Base-by-base conservation (phyloP, 2,113 vertebrate species). In the Benitochromis conjunctus region DNA sequence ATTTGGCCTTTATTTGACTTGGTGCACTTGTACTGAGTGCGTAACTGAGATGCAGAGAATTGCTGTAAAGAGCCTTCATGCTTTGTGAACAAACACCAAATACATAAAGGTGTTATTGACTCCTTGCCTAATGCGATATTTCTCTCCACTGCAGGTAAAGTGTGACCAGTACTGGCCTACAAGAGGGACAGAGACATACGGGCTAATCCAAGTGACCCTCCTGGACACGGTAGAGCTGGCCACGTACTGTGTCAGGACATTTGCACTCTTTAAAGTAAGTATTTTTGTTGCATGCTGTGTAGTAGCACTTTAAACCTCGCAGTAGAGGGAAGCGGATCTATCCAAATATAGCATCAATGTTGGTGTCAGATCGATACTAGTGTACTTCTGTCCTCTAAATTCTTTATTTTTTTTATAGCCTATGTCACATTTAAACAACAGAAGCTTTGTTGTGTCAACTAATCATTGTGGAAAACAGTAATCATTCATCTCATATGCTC, bases 161-260 rank as follows among this genome's bases (percentile, higher is more conserved):
- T 99, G 99, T 96, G 98, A 99, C 95, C 99, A 99, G 10, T 99
- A 99, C 86, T 99, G 99, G 99, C 99, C 99, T 46, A 98, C 97
- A 56, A 97, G 99, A 96, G 99, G 97, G 60, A 98, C 98, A 2
- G 98, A 99, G 92, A 99, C 98, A 3, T 99, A 99, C 0, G 99
- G 98, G 12, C 95, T 99, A 86, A 98, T 99, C 85, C 98, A 99
- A 93, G 98, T 99, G 84, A 98, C 98, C 0, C 96, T 99, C 85
- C 92, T 98, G 3, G 99, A 99, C 93, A 99, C 99, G 0, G 98
- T 99, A 81, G 99, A 99, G 91, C 93, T 99, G 94, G 99, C 99
- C 86, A 99, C 98, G 0, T 99, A 99, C 84, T 99, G 98, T 78
- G 98, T 99, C 94, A 96, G 99, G 93, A 99, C 99, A 18, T 98